A percentile compares a stretch with the other conserved stretches of the same genome.
Conservation (phyloP, 2,113 vertebrate genomes). For the Phoxinus phoxinus region DNA sequence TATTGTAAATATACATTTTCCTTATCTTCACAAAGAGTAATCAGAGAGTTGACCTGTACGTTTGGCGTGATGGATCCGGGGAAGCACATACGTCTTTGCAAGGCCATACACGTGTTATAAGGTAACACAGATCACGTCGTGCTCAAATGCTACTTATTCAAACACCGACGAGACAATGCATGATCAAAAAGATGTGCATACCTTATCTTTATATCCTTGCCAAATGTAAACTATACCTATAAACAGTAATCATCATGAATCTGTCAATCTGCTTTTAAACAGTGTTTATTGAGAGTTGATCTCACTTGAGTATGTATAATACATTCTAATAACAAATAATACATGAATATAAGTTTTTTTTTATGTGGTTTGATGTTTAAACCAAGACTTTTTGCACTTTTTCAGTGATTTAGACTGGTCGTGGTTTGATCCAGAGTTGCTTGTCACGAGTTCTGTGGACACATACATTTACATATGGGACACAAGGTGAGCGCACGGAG, state of each 20-base stretch:
- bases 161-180: neutral
- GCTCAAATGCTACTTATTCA: neutral
- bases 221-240: neutral
- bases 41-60: constrained; percentile 94
- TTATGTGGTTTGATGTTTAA: neutral
- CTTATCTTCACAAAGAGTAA: constrained; percentile 83
- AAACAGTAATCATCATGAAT: neutral
- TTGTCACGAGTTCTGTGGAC: constrained; percentile 97
- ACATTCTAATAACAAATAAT: neutral
- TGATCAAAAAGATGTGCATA: neutral
- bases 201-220: neutral
- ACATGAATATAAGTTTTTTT: too few relatives aligned
- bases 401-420: constrained; percentile 97
- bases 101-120: constrained; percentile 97
- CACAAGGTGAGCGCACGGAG: constrained; percentile 85
- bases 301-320: neutral
- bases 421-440: constrained; percentile 90
- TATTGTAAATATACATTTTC: neutral
- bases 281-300: neutral
- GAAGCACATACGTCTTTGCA: constrained; percentile 90
- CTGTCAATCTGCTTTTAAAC: neutral
- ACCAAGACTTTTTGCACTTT: neutral
- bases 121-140: constrained; percentile 71
- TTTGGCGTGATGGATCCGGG: constrained; percentile 90
- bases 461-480: constrained; percentile 99